These are phyloP conservation scores for Phorcus lineatus DNA, from an alignment of 2,888 invertebrate genomes.

Conservation along the genomic window DNA sequence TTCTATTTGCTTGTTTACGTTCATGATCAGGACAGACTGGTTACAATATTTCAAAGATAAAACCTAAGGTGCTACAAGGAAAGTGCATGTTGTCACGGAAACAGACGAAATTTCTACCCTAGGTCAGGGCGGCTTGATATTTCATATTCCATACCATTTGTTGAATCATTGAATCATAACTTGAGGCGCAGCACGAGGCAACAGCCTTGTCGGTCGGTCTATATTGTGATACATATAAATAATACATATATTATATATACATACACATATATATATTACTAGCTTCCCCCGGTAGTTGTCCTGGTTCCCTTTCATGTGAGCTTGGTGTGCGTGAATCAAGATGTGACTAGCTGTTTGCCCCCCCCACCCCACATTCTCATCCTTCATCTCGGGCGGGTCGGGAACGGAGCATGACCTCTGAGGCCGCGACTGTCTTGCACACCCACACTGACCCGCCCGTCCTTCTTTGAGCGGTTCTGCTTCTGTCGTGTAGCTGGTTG, in stretches of 20 bases:
- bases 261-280: conserved; percentile 10
- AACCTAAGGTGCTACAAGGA: conserved; percentile 18
- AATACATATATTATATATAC: background rate
- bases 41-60: conserved; percentile 14
- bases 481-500: background rate
- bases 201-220: background rate
- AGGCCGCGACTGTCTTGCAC: background rate
- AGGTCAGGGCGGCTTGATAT: background rate
- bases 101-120: background rate
- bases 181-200: background rate
- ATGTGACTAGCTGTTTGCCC: background rate
- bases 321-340: background rate
- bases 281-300: background rate
- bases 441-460: background rate
- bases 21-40: background rate
- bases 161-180: conserved; percentile 21
- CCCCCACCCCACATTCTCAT: background rate
- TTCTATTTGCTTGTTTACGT: too few species aligned
- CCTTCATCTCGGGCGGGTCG: background rate
- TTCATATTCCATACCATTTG: conserved; percentile 18
- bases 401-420: background rate
- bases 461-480: background rate
- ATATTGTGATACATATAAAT: conserved; percentile 23
- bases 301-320: background rate
- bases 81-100: conserved; percentile 10